Conservation (phyloP, 2,888 invertebrate species). For the Oasisia sp. region DNA sequence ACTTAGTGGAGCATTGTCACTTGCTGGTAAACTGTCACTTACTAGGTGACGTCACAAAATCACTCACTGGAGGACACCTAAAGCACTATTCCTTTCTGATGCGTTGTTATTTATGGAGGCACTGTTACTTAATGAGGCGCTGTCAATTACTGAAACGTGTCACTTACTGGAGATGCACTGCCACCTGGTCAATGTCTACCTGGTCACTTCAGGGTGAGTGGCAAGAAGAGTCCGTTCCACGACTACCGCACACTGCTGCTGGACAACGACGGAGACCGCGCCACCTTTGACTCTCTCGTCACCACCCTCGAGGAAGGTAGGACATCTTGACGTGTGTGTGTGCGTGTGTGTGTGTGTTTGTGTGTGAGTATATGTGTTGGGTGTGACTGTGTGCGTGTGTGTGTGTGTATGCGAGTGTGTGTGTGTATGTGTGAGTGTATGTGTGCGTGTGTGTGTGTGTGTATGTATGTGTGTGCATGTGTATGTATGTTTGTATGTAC, state of each 20-base stretch:
- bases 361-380: too few species aligned
- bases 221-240: slow-evolving; percentile 41
- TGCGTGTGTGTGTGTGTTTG: not conserved
- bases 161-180: not conserved
- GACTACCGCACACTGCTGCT: slow-evolving; percentile 62
- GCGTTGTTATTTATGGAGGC: not conserved
- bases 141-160: not conserved
- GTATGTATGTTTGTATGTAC: too few species aligned
- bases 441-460: too few species aligned
- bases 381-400: too few species aligned
- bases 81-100: not conserved
- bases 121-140: not conserved
- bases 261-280: slow-evolving; percentile 64
- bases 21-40: not conserved
- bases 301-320: slow-evolving; percentile 69
- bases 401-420: too few species aligned
- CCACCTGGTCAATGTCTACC: not conserved
- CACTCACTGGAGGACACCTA: not conserved
- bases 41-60: not conserved
- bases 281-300: slow-evolving; percentile 70
- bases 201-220: not conserved
- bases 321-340: not conserved
- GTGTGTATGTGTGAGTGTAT: too few species aligned
- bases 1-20: not conserved
- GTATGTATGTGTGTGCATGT: too few species aligned